Percentiles rank a stretch among this genome's conserved stretches.
Evolutionary conservation across 2,888 invertebrate genomes (phyloP).

Genomic region (Lithosia quadra): DNA sequence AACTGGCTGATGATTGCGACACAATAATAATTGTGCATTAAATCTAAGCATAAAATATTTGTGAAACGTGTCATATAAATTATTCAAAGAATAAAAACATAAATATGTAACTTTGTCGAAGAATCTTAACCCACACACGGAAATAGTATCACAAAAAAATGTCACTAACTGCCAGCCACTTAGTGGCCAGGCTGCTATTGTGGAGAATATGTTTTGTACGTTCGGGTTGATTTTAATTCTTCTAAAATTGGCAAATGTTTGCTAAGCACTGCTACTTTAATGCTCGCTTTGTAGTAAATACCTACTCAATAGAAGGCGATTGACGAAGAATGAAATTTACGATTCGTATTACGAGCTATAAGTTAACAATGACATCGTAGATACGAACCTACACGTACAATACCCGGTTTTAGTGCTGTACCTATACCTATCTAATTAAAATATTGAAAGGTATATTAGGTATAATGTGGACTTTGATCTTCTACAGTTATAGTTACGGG

Average conservation of each 20-base stretch:
- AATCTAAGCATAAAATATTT: too few relatives aligned
- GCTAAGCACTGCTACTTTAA: neutral
- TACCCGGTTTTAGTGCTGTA: neutral
- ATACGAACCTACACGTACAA: neutral
- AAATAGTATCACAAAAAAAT: neutral
- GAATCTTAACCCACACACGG: neutral
- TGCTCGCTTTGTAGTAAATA: neutral
- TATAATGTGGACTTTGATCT: neutral
- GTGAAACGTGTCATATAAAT: neutral
- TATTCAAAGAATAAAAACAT: too few relatives aligned
- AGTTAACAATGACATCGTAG: too few relatives aligned
- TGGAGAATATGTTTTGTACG: neutral
- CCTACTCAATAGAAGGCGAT: neutral
- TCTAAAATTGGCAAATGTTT: neutral
- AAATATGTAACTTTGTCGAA: neutral
- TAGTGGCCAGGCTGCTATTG: neutral
- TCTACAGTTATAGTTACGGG: neutral
- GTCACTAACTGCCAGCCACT: too few relatives aligned
- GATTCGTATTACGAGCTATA: too few relatives aligned
- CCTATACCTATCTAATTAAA: neutral
- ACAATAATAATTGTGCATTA: too few relatives aligned
- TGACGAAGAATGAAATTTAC: too few relatives aligned
- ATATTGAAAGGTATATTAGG: neutral
- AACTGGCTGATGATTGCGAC: too few relatives aligned
- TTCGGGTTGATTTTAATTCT: neutral